Evolutionary conservation across 2,113 vertebrate genomes (phyloP), one percentile per base, ranked within the genome.

Genomic region (Holacanthus passer): DNA sequence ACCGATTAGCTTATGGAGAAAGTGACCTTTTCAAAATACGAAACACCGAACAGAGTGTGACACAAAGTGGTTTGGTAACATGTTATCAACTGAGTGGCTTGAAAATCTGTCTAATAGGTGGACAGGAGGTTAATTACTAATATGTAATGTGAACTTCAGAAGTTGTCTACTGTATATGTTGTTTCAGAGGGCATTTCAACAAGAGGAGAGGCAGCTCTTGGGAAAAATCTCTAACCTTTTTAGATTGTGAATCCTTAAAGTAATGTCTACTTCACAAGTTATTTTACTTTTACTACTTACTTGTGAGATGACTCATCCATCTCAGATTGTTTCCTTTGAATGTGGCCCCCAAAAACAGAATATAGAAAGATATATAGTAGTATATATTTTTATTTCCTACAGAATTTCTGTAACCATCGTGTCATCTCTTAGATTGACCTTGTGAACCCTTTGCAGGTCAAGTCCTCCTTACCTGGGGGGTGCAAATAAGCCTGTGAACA

Each of bases 1-100:
- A 32, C 24, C 76, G 60, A 84, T 79, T 43, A 60, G 68, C 70
- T 73, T 9, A 8, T 62, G 53, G 5, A 32, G 56, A 72, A 76
- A 79, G 77, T 75, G 6, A 67, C 60, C 48, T 85, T 83, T 45
- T 75, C 48, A 62, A 62, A 32, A 45, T 48, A 39, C 35, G 58
- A 71, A 77, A 73, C 19, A 37, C 4, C 20, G 5, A 71, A 62
- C 47, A 60, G 74, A 82, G 64, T 16, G n/a, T 41, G 19, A 56
- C 17, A 48, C 22, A 7, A 64, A 45, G 47, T 35, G 22, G 50
- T 73, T 72, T 85, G 48, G 50, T 64, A 27, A 62, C 29, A 65
- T 50, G 63, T 39, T 13, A 56, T 75, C 10, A 52, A n/a, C 11
- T 52, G 14, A 71, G 1, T 16, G n/a, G 45, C 20, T 32, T 24